These are phyloP conservation scores for Cololabis saira DNA, from an alignment of 2,113 vertebrate species.

Conservation along the genomic window DNA sequence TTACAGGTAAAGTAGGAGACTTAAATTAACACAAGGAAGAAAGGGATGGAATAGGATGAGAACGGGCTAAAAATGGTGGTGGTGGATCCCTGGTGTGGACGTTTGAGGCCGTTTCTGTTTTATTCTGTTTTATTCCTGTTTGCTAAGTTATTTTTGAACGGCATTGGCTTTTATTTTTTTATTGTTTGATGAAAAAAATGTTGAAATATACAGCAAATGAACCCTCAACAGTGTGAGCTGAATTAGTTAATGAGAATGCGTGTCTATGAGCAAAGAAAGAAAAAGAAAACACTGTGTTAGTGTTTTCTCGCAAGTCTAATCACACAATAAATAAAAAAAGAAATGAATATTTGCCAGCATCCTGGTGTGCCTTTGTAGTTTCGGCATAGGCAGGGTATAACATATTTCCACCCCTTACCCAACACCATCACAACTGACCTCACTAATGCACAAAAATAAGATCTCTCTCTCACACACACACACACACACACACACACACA, in stretches of 20 bases:
- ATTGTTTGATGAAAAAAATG: constrained; percentile 24
- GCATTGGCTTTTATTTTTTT: constrained; percentile 5
- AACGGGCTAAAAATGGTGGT: constrained; percentile 6
- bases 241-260: constrained; percentile 39
- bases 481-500: too few species aligned
- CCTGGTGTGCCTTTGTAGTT: constrained; percentile 23
- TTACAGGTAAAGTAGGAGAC: constrained; percentile 5
- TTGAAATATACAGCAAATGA: not conserved
- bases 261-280: constrained; percentile 10
- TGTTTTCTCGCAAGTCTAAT: constrained; percentile 43
- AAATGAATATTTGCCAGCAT: constrained; percentile 27
- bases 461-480: too few species aligned
- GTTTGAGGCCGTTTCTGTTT: constrained; percentile 37
- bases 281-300: not conserved
- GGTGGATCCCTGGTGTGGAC: constrained; percentile 36
- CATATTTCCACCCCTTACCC: not conserved
- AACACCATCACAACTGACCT: too few species aligned
- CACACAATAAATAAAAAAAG: constrained; percentile 43
- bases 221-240: constrained; percentile 14
- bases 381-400: constrained; percentile 20
- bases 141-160: constrained; percentile 20
- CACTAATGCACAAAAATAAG: too few species aligned
- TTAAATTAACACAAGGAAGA: constrained; percentile 1
- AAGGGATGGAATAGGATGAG: constrained; percentile 35
- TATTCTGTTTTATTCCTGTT: constrained; percentile 32